Evolutionary conservation across 2,888 invertebrate species (phyloP), one percentile per base, ranked within the genome.

Genomic region (Platycheirus albimanus): DNA sequence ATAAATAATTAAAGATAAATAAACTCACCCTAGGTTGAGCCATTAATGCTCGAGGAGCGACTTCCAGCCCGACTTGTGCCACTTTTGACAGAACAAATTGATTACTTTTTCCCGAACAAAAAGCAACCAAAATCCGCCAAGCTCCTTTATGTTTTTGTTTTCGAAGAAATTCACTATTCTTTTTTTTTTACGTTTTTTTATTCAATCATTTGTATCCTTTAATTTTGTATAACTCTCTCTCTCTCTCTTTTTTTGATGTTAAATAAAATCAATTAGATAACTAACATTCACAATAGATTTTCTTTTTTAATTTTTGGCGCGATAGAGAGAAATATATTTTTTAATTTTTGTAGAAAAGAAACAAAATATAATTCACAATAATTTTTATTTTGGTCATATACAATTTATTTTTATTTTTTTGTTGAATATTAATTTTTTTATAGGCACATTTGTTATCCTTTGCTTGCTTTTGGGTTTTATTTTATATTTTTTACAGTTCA

Each of bases 21-120:
- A 15, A 30, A 90, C 91, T 90, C 88, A 91, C 91, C 91, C 91
- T 91, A 88, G 91, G 91, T 89, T 91, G 91, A 91, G 91, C 91
- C 91, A 91, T 91, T 88, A 91, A 91, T 91, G 91, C 91, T 91
- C 91, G 90, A 88, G 91, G 91, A 91, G 90, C 90, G 89, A 90
- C 87, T 88, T 91, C 91, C 89, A 91, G 88, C 90, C 91, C 91
- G 90, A 90, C 88, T 90, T 90, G 91, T 91, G 91, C 91, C 91
- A 91, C 91, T 90, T 91, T 91, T 89, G 87, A 86, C 87, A 86
- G 86, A 86, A 86, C 85, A 85, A 75, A 74, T 84, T 64, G 71
- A 75, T 71, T 74, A 78, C 83, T 51, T 66, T 79, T 74, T 69
- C 67, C 74, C 84, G 88, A 86, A 86, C 76, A 86, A 89, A 89